Conservation (phyloP, 2,888 invertebrate species). For the Gari tellinella region DNA sequence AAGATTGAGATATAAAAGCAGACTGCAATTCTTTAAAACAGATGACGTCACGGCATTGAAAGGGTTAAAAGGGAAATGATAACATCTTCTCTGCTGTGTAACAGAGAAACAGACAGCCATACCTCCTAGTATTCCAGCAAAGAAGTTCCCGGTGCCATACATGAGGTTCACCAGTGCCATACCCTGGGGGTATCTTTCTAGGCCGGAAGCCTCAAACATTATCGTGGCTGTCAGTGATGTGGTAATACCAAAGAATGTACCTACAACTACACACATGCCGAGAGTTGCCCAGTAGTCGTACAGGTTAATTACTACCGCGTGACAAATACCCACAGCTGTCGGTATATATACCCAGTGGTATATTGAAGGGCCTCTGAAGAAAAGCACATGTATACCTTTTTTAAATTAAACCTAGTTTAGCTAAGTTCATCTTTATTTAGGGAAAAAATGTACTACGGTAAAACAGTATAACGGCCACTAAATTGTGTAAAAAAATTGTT, state of each 20-base stretch:
- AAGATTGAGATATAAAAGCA: too few relatives aligned
- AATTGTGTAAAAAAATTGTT: too few relatives aligned
- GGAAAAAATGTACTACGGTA: too few relatives aligned
- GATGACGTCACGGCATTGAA: too few relatives aligned
- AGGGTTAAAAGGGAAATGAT: too few relatives aligned
- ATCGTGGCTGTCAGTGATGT: constrained; percentile 44
- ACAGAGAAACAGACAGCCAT: too few relatives aligned
- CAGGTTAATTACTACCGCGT: constrained; percentile 36
- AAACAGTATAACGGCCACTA: too few relatives aligned
- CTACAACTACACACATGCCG: constrained; percentile 34
- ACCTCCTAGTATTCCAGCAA: constrained; percentile 44
- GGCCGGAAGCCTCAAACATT: constrained; percentile 52
- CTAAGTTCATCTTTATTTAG: too few relatives aligned
- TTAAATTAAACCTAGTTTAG: too few relatives aligned
- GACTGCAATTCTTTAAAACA: too few relatives aligned
- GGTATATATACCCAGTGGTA: constrained; percentile 52
- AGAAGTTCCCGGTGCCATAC: constrained; percentile 45
- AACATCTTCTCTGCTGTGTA: too few relatives aligned
- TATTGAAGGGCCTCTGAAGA: constrained; percentile 44
- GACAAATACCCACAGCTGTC: constrained; percentile 33
- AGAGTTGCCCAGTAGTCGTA: constrained; percentile 43
- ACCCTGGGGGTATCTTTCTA: constrained; percentile 41
- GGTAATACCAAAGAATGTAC: constrained; percentile 44
- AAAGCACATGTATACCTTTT: too few relatives aligned
- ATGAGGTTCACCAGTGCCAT: constrained; percentile 47